Evolutionary conservation across 2,888 invertebrate genomes (phyloP).

Genomic region (Melieria omissa): DNA sequence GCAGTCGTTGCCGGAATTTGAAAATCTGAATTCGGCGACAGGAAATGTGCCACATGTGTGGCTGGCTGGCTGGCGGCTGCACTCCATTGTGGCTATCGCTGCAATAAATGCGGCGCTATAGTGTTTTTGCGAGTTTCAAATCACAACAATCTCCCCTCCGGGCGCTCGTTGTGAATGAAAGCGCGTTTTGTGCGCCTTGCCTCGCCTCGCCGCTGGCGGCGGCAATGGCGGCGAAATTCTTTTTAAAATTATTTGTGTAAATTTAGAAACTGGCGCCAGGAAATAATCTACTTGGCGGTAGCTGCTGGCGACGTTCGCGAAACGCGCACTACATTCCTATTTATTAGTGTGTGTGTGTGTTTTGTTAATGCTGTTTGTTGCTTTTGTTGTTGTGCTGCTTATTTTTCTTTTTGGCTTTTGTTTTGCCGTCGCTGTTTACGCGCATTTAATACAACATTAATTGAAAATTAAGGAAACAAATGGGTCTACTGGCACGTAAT

Average conservation of each 20-base stretch:
- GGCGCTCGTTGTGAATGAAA: conserved; percentile 20
- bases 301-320: conserved; percentile 21
- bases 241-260: conserved; percentile 62
- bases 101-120: no score
- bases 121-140: no score
- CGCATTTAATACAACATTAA: not conserved
- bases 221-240: conserved; percentile 55
- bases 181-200: not conserved
- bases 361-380: no score
- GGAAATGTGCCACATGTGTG: not conserved
- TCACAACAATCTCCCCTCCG: no score
- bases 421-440: not conserved
- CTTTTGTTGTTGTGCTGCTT: not conserved
- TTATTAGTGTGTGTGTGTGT: conserved; percentile 23
- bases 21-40: no score
- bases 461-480: not conserved
- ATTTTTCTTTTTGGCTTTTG: not conserved
- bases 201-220: not conserved
- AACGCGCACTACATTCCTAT: conserved; percentile 24
- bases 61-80: not conserved
- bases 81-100: no score
- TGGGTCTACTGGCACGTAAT: not conserved
- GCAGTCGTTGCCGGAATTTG: no score
- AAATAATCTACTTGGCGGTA: conserved; percentile 57
- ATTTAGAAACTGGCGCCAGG: conserved; percentile 65